Evolutionary conservation across 2,113 vertebrate species (phyloP), one percentile per base, ranked within the genome.

Genomic region (Ageneiosus marmoratus): DNA sequence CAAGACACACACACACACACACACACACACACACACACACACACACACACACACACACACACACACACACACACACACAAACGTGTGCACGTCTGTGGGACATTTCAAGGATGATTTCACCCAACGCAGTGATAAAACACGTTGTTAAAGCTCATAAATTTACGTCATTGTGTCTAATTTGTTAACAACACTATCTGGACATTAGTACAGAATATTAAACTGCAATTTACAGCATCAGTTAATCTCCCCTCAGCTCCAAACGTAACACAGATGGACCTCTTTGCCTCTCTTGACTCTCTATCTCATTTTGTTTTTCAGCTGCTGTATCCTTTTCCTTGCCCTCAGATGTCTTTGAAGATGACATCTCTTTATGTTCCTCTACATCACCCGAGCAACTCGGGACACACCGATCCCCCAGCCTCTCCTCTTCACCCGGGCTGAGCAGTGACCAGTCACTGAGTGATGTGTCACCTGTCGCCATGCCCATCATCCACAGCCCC

Each of bases 311-410:
- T 84, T 48, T 62, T 77, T 53, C 89, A 94, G 94, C 90, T 85
- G 70, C 90, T 58, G 79, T 86, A 79, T 87, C 90, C 44, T 90
- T 93, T 89, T 85, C 91, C 73, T 88, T 88, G 77, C 87, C 92
- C 8, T 82, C 93, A 74, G 93, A 95, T 89, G 91, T 93, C 91
- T 95, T 95, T 88, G 93, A 95, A 92, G 95, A 95, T 84, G 94
- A 95, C 89, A 90, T 94, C 90, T 92, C 91, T 51, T 93, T 91
- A 62, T 90, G 92, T 62, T 91, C 89, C 24, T 92, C 93, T 83
- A 91, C 94, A 13, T 90, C 91, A 81, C 89, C 88, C 1, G 93
- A 94, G 84, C 93, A 92, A 81, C 91, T 88, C 4, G 88, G 89
- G 16, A 56, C 87, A 65, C 92, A 90, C 88, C 93, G 91, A 51